These are phyloP conservation scores for Pachypsylla venusta DNA, from an alignment of 1,140 invertebrate genomes.

Conservation along the genomic window DNA sequence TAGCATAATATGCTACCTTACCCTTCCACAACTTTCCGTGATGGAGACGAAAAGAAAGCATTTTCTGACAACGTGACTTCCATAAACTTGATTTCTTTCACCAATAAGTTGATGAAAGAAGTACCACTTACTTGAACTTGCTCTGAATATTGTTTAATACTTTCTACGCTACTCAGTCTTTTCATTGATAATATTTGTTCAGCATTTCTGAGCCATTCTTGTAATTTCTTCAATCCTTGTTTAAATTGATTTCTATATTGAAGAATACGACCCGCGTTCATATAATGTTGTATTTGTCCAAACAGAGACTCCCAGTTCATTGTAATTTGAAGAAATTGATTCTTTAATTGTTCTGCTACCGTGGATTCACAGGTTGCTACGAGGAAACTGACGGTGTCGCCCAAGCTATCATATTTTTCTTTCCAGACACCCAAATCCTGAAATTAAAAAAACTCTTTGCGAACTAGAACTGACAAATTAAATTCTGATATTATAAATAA, in stretches of 20 bases:
- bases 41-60: too few species aligned
- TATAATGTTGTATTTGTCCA: constrained; percentile 59
- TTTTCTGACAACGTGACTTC: too few species aligned
- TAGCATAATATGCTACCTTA: too few species aligned
- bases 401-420: constrained; percentile 65
- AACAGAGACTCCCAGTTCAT: constrained; percentile 51
- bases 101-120: too few species aligned
- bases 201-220: constrained; percentile 62
- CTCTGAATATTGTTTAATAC: constrained; percentile 62
- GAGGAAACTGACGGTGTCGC: constrained; percentile 73
- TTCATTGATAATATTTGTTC: constrained; percentile 47
- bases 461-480: too few species aligned
- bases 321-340: constrained; percentile 52
- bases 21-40: too few species aligned
- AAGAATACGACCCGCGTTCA: constrained; percentile 73
- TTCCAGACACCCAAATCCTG: constrained; percentile 79
- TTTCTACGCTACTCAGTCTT: constrained; percentile 53
- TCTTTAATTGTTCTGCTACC: constrained; percentile 57
- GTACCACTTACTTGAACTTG: constrained; percentile 45
- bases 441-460: constrained; percentile 43
- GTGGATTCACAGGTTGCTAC: constrained; percentile 71
- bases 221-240: constrained; percentile 53
- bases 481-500: too few species aligned
- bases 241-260: constrained; percentile 66
- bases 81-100: too few species aligned